Evolutionary conservation across 2,888 invertebrate species (phyloP).

Genomic region (Ichneumoninae sp.): DNA sequence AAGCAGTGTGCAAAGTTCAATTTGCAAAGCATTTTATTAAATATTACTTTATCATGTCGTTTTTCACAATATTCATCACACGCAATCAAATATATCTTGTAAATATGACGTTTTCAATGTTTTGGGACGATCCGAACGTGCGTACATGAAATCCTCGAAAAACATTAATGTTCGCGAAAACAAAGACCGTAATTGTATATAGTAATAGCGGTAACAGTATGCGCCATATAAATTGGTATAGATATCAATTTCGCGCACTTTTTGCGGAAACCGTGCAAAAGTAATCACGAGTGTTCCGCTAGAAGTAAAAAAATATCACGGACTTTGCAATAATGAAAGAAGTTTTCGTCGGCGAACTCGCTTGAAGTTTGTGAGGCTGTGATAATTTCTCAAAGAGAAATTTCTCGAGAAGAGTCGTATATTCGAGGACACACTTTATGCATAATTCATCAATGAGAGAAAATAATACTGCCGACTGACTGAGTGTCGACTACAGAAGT

Average conservation of each 20-base stretch:
- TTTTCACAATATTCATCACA: too few relatives aligned
- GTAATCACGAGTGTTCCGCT: neutral
- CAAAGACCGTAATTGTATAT: neutral
- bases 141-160: too few relatives aligned
- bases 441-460: constrained; percentile 5
- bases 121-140: too few relatives aligned
- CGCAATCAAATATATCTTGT: too few relatives aligned
- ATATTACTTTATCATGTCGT: too few relatives aligned
- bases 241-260: neutral
- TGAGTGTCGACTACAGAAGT: neutral
- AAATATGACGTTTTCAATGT: too few relatives aligned
- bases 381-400: constrained; percentile 19
- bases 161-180: too few relatives aligned
- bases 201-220: neutral
- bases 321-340: neutral
- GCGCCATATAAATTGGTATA: neutral
- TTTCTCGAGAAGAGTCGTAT: neutral
- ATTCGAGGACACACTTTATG: neutral
- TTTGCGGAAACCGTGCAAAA: neutral
- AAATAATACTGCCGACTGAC: neutral
- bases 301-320: neutral
- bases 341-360: constrained; percentile 1
- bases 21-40: too few relatives aligned
- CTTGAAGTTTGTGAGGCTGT: neutral
- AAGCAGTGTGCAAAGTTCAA: too few relatives aligned